A percentile compares a stretch with the other conserved stretches of the same genome.
Conservation (phyloP, 2,888 invertebrate genomes). For the Orthosia gothica region DNA sequence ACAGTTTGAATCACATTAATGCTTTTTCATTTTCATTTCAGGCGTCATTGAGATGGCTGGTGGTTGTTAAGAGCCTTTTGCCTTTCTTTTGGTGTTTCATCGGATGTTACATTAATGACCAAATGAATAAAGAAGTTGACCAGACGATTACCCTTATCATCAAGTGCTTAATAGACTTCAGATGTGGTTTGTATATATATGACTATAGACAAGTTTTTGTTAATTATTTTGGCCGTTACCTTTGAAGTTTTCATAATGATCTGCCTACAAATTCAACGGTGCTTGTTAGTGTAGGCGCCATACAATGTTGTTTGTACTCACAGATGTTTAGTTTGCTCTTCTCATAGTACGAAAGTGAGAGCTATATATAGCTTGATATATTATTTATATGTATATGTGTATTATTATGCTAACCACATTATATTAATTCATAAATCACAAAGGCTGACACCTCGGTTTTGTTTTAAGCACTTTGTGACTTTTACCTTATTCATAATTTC, state of each 20-base stretch:
- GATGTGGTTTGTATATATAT: constrained; percentile 75
- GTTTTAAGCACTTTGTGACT: neutral
- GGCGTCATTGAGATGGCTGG: constrained; percentile 69
- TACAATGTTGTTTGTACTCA: neutral
- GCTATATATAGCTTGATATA: neutral
- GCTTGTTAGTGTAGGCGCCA: too few relatives aligned
- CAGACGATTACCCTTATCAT: constrained; percentile 76
- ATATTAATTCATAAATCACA: neutral
- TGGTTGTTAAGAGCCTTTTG: constrained; percentile 69
- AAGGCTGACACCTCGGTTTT: neutral
- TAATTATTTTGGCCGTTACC: too few relatives aligned
- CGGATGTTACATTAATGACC: constrained; percentile 76
- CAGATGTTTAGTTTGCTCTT: neutral
- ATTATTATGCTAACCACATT: too few relatives aligned
- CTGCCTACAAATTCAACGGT: too few relatives aligned
- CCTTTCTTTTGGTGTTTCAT: constrained; percentile 77
- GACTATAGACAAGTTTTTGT: too few relatives aligned
- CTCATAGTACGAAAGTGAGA: neutral
- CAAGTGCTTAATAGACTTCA: constrained; percentile 80
- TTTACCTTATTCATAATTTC: neutral
- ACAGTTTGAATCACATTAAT: neutral
- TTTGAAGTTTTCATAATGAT: too few relatives aligned
- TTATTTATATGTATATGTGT: neutral
- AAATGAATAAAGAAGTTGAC: constrained; percentile 77
- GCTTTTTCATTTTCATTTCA: constrained; percentile 21